These are phyloP conservation scores for Mylabris sibirica DNA, from an alignment of 2,888 invertebrate genomes.

Conservation along the genomic window DNA sequence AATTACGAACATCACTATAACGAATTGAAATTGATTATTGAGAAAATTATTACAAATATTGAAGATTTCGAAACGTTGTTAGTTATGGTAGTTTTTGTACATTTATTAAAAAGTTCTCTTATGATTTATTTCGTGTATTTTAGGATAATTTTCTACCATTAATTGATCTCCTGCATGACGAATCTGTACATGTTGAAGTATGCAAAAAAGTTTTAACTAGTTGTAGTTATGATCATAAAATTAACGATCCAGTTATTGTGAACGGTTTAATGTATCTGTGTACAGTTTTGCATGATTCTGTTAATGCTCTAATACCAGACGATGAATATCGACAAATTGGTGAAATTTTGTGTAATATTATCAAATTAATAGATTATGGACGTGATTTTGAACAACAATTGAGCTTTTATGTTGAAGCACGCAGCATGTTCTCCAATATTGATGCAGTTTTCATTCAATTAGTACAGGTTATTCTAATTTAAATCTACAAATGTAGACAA, in stretches of 20 bases:
- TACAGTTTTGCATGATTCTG: slow-evolving; percentile 89
- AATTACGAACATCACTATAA: slow-evolving; percentile 81
- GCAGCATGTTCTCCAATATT: slow-evolving; percentile 89
- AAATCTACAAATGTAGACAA: slow-evolving; percentile 16
- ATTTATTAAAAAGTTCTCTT: not conserved
- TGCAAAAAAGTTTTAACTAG: slow-evolving; percentile 82
- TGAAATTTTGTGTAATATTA: slow-evolving; percentile 80
- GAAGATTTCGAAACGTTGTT: slow-evolving; percentile 83
- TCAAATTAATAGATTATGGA: slow-evolving; percentile 82
- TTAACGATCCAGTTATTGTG: slow-evolving; percentile 86
- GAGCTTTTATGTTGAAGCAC: slow-evolving; percentile 91
- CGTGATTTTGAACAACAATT: slow-evolving; percentile 90
- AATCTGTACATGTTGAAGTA: slow-evolving; percentile 81
- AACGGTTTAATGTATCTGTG: slow-evolving; percentile 89
- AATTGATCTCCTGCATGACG: slow-evolving; percentile 88
- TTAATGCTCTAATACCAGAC: slow-evolving; percentile 90
- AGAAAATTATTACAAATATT: slow-evolving; percentile 77
- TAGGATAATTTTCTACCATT: slow-evolving; percentile 91
- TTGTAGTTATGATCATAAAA: slow-evolving; percentile 53
- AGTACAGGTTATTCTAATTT: slow-evolving; percentile 72
- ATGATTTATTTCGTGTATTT: slow-evolving; percentile 36
- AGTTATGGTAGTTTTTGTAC: slow-evolving; percentile 70
- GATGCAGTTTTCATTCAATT: slow-evolving; percentile 86
- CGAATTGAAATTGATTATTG: slow-evolving; percentile 78
- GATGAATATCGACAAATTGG: slow-evolving; percentile 91